Percentiles rank a stretch among this genome's conserved stretches.
These are phyloP conservation scores for Meganola albula DNA, from an alignment of 2,888 invertebrate genomes.

Conservation along the genomic window DNA sequence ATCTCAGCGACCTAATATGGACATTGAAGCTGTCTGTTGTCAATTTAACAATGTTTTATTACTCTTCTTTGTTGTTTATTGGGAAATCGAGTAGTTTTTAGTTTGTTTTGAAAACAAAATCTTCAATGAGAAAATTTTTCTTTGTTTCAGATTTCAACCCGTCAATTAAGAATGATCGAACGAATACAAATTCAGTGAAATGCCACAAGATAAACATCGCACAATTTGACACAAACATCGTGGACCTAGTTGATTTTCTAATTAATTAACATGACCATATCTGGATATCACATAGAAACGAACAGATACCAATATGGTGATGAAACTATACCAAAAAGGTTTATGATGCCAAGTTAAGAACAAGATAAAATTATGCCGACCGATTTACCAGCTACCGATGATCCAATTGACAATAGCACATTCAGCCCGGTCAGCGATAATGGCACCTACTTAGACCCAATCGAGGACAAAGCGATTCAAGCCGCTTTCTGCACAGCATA, in stretches of 20 bases:
- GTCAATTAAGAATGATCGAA: slow-evolving; percentile 28
- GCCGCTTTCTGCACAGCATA: slow-evolving; percentile 86
- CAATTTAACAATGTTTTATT: no score
- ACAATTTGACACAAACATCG: slow-evolving; percentile 9
- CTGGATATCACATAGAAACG: slow-evolving; percentile 20
- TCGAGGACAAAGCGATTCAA: slow-evolving; percentile 82
- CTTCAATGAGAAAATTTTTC: no score
- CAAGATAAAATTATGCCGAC: slow-evolving; percentile 56
- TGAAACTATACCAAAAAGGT: slow-evolving; percentile 44
- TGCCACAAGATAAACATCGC: slow-evolving; percentile 4
- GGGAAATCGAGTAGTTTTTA: no score
- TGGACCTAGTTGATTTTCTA: slow-evolving; percentile 5
- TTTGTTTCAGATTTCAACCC: slow-evolving; percentile 31
- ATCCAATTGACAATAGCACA: slow-evolving; percentile 41
- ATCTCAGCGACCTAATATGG: no score
- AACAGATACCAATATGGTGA: slow-evolving; percentile 41
- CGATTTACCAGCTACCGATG: slow-evolving; percentile 51
- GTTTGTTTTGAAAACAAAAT: no score
- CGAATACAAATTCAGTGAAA: slow-evolving; percentile 11
- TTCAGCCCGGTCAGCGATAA: slow-evolving; percentile 32
- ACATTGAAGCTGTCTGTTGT: no score
- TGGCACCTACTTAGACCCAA: slow-evolving; percentile 63
- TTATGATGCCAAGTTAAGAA: slow-evolving; percentile 63
- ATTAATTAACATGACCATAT: slow-evolving; percentile 37
- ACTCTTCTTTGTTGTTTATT: no score